A percentile compares a stretch with the other conserved stretches of the same genome.
These are phyloP conservation scores for human (Homo sapiens) DNA, from an alignment of 2,113 vertebrate species.

Conservation along the genomic window DNA sequence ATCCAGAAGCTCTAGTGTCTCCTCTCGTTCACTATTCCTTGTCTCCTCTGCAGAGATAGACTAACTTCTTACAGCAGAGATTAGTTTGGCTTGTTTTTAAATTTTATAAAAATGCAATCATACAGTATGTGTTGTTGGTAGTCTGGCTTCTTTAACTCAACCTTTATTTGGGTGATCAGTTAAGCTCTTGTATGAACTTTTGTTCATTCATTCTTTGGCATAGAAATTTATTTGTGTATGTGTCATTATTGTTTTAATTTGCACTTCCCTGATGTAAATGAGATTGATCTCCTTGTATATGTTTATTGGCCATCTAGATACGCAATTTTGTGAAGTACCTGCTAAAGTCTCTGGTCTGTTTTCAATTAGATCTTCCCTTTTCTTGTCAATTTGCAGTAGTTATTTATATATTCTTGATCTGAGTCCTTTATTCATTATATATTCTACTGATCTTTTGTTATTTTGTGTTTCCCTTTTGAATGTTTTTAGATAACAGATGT, in stretches of 20 bases:
- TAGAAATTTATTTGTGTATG: background rate
- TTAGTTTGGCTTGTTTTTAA: background rate
- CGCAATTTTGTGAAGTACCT: background rate
- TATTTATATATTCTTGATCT: background rate
- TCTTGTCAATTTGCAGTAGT: background rate
- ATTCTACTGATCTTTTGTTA: background rate
- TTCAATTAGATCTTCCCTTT: background rate
- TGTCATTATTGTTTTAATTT: background rate
- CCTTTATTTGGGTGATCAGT: background rate
- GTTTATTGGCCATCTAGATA: background rate
- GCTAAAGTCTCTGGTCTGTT: background rate
- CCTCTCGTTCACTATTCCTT: background rate
- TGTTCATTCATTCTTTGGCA: background rate
- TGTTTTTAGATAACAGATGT: background rate
- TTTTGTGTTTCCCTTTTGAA: background rate
- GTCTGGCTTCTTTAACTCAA: background rate
- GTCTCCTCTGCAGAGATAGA: background rate
- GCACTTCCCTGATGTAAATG: background rate
- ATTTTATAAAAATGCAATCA: background rate
- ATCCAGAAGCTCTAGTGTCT: background rate
- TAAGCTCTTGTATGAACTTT: background rate
- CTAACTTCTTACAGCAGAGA: background rate
- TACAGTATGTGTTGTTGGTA: background rate
- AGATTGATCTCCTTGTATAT: background rate
- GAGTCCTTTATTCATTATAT: background rate